Conservation (phyloP, 2,113 vertebrate genomes). For the Rhabdomys dilectus region DNA sequence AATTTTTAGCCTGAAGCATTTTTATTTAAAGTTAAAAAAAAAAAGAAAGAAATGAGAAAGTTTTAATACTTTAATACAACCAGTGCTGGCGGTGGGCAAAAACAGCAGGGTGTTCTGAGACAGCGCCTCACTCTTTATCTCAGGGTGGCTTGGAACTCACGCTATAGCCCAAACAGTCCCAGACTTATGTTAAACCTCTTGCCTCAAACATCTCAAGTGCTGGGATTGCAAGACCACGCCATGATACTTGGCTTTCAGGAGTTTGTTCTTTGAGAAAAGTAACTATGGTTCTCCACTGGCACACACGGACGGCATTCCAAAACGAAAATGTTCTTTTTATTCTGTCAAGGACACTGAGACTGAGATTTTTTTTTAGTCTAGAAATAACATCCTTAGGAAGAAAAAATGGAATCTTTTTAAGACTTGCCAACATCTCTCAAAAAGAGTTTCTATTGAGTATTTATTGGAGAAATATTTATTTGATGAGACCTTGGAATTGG, state of each 20-base stretch:
- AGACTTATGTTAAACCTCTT: not conserved
- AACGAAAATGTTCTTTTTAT: conserved; percentile 42
- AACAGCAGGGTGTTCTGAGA: not conserved
- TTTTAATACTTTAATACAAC: not conserved
- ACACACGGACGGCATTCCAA: conserved; percentile 20
- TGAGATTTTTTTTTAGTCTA: conserved; percentile 17
- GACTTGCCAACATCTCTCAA: not conserved
- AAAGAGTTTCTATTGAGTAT: conserved; percentile 43
- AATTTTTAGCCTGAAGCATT: not conserved
- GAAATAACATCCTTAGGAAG: not conserved
- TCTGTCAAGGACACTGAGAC: not conserved
- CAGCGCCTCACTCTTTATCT: not conserved
- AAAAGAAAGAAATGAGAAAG: not conserved
- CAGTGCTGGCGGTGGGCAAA: not conserved
- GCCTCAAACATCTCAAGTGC: not conserved
- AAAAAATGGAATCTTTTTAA: conserved; percentile 48
- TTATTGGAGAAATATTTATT: conserved; percentile 9
- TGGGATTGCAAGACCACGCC: too few relatives aligned
- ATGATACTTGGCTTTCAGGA: not conserved
- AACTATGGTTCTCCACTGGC: not conserved
- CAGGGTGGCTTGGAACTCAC: too few relatives aligned
- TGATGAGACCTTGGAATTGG: not conserved
- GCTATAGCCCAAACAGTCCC: not conserved
- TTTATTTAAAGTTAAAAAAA: not conserved
- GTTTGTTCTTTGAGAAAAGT: not conserved